Base-by-base conservation (phyloP, 2,797 vertebrate genomes). In the Tangara arthus region DNA sequence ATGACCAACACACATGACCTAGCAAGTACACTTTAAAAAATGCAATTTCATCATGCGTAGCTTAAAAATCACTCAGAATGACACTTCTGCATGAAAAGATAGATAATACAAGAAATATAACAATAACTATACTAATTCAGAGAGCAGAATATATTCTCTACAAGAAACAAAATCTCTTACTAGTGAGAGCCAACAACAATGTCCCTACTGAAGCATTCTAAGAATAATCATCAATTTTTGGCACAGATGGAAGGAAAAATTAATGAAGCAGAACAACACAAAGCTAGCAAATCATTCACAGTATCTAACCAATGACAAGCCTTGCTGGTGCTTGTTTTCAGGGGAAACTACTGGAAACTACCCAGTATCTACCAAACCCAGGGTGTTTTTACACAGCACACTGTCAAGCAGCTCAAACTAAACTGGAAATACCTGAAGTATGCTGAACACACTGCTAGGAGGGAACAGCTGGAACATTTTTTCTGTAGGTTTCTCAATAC, bases 211-310 rank as follows among this genome's bases (percentile, higher is more conserved):
- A 94, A 81, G 63, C 73, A 79, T 66, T 91, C 86, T 82, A 85
- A 88, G 93, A 91, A 93, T 55, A 82, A 96, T 88, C 70, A 93
- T 26, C 63, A 76, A 76, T 81, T 90, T 91, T 82, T 95, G 94
- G 93, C 70, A 93, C 27, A 83, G 80, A 88, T 1, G 4, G 63
- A 76, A 94, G 89, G 70, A 91, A 94, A 82, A 94, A 94, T 41
- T 59, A 96, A 89, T 35, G 65, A 95, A 94, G 80, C 70, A 82
- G 9, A 82, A 85, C 28, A 1, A 83, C 11, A 30, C 63, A 94
- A 90, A 21, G 53, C 75, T 57, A 87, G 78, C 80, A 95, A 89
- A 87, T 88, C 85, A 85, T 39, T 94, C 82, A 70, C 88, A 85
- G 49, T 60, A 93, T 80, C 70, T 61, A 95, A 66, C 77, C 56